Percentiles rank a stretch among this genome's conserved stretches.
These are phyloP conservation scores for Stigmatopora nigra DNA, from an alignment of 2,113 vertebrate genomes.

Conservation along the genomic window DNA sequence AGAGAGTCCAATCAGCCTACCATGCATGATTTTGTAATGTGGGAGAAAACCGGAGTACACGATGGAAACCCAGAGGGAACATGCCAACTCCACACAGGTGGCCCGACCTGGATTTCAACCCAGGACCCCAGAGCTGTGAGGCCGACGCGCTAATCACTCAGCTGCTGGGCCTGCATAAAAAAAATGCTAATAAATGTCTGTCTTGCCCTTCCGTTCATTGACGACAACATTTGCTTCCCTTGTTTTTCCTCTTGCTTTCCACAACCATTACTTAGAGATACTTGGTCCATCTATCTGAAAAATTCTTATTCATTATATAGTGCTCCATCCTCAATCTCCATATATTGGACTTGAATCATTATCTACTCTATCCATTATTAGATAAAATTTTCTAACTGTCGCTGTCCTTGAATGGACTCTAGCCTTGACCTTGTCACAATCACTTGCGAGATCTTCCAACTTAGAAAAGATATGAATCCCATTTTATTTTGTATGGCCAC, in stretches of 20 bases:
- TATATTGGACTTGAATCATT: conserved; percentile 17
- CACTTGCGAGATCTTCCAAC: not conserved
- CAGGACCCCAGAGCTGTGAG: too few relatives aligned
- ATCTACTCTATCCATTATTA: not conserved
- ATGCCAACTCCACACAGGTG: too few relatives aligned
- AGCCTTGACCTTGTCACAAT: conserved; percentile 19
- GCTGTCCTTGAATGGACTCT: conserved; percentile 12
- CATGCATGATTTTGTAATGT: too few relatives aligned
- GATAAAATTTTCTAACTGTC: conserved; percentile 7
- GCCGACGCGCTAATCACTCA: too few relatives aligned
- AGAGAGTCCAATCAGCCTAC: too few relatives aligned
- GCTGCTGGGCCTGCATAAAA: too few relatives aligned
- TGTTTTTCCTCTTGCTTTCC: conserved; percentile 24
- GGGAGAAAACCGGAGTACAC: too few relatives aligned
- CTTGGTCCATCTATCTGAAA: not conserved
- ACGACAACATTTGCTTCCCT: conserved; percentile 11
- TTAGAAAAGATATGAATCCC: conserved; percentile 2
- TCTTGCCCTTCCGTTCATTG: too few relatives aligned
- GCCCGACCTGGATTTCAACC: too few relatives aligned
- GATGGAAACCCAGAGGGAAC: too few relatives aligned
- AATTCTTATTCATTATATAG: not conserved
- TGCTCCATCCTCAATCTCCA: conserved; percentile 13
- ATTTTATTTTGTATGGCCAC: conserved; percentile 27
- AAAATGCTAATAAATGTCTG: too few relatives aligned
- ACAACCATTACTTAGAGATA: conserved; percentile 2